phyloP scores from a whole-genome alignment of 2,888 invertebrate species.

The Cryptops parisi region DNA sequence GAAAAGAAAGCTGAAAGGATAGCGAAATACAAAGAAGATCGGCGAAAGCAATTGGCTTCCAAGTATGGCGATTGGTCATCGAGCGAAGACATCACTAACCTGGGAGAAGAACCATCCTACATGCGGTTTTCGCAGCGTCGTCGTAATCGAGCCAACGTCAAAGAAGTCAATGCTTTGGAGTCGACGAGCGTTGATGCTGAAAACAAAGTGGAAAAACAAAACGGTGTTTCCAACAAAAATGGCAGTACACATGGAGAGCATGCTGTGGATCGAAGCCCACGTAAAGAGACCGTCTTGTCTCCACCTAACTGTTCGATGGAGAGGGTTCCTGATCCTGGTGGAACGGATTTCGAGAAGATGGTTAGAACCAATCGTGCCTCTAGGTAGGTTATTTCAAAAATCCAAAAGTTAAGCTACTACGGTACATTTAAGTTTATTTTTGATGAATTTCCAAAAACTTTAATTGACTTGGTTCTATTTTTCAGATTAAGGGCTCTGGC shows the following conservation, averaged over 20 bases:
- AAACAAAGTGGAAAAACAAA: not conserved
- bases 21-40: conserved; percentile 55
- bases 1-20: conserved; percentile 42
- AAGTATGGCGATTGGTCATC: conserved; percentile 33
- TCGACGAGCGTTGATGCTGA: not conserved
- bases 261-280: not conserved
- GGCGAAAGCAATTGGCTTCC: conserved; percentile 51
- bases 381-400: conserved; percentile 7
- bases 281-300: not conserved
- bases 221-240: not conserved
- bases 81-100: conserved; percentile 25
- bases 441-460: not conserved
- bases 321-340: conserved; percentile 8
- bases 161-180: not conserved
- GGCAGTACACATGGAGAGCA: not conserved
- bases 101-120: conserved; percentile 17
- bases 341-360: conserved; percentile 1
- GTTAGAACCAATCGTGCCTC: conserved; percentile 17
- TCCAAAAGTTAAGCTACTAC: not conserved
- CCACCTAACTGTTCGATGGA: not conserved
- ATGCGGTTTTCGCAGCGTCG: conserved; percentile 15
- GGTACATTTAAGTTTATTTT: not conserved
- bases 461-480: too few species aligned
- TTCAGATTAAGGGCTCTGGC: not conserved
- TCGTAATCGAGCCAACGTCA: not conserved